Base-by-base conservation (phyloP, 2,888 invertebrate genomes). In the Bombylius discolor region DNA sequence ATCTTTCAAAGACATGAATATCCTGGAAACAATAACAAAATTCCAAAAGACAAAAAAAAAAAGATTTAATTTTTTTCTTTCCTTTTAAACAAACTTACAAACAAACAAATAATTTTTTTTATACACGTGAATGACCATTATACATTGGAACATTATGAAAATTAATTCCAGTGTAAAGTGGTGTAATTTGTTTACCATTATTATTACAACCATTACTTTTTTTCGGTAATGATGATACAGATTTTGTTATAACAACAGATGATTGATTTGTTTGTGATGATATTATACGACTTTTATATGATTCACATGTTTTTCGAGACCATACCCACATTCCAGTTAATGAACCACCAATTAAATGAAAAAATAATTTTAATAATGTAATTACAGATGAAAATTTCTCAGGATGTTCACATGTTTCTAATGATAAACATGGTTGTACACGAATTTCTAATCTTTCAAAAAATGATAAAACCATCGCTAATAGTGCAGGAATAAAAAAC, bases 321-420 rank as follows among this genome's bases (percentile, higher is more conserved):
- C 73, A 73, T 14, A 73, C 74, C 73, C 73, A 73, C 68, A 73
- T 68, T 49, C 74, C 74, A 13, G 73, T 72, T 1, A 73, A 56
- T 0, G 73, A 69, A 47, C 73, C 73, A 36, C 73, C 72, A 36
- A 68, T 64, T 46, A 73, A 63, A 53, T 72, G 70, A 45, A 70
- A 69, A 59, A 72, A 69, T 53, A 73, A 63, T 47, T 70, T 61
- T 53, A 71, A 55, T 51, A 72, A 59, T 4, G 70, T 67, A 4
- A 69, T 67, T 62, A 68, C 65, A 4, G 72, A 64, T 23, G 67
- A 66, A 33, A 66, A 56, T 49, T 67, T 68, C 0, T 53, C 59
- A 6, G 66, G 64, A 5, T 51, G 55, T 4, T 65, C 62, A 52
- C 73, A 73, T n/a, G 68, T 67, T 55, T 73, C 72, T 8, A 61